phyloP scores from a whole-genome alignment of 2,888 invertebrate genomes.

The Pheosia tremula region DNA sequence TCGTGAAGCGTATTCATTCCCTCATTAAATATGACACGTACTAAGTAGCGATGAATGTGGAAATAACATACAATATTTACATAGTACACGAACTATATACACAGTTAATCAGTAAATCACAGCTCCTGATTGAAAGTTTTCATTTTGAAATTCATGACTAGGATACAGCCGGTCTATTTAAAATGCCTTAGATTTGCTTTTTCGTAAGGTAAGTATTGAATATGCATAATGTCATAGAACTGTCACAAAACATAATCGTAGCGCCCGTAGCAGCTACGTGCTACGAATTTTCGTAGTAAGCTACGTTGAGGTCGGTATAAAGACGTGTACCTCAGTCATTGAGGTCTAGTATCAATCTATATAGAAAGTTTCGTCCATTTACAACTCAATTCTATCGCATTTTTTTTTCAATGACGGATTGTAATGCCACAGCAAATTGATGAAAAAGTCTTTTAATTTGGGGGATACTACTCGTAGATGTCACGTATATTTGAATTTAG shows the following conservation, averaged over 20 bases:
- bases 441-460: too few species aligned
- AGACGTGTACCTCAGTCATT: too few species aligned
- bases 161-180: constrained; percentile 23
- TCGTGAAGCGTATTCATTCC: constrained; percentile 66
- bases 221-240: neutral
- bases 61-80: constrained; percentile 35
- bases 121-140: constrained; percentile 70
- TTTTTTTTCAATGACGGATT: too few species aligned
- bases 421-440: too few species aligned
- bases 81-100: constrained; percentile 51
- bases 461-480: neutral
- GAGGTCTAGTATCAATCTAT: too few species aligned
- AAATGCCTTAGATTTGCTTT: constrained; percentile 6
- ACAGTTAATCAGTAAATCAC: constrained; percentile 77
- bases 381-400: too few species aligned
- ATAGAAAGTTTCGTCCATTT: too few species aligned
- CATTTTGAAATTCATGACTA: constrained; percentile 42
- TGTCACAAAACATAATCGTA: neutral
- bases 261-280: neutral
- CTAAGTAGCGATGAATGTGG: constrained; percentile 15
- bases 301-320: too few species aligned
- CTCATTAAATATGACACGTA: constrained; percentile 29
- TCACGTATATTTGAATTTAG: neutral
- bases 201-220: neutral
- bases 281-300: neutral